Base-by-base conservation (phyloP, 1,140 invertebrate species). In the Drosophila fuyamai region DNA sequence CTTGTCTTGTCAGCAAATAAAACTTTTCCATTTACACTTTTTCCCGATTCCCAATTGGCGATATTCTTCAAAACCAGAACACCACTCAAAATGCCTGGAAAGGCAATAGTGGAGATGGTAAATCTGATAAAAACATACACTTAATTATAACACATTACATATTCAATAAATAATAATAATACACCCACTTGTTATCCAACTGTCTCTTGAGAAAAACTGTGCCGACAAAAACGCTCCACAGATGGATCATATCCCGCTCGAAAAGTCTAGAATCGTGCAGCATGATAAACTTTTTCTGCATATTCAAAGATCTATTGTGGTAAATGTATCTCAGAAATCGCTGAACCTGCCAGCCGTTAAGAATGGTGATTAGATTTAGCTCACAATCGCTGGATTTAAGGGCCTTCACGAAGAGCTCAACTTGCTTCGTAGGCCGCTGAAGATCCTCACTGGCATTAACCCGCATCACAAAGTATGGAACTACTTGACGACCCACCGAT, bases 201-300 rank as follows among this genome's bases (percentile, higher is more conserved):
- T 78, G 46, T 0, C 66, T 58, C 32, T 59, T 73, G 0, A 97
- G 93, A 61, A 97, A 97, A n/a, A 97, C 86, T 0, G 96, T 95
- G 76, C 96, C 96, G 2, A 96, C 94, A 23, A 96, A 95, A 71
- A 95, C 94, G 44, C 95, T 96, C 96, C 96, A 97, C 8, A 97
- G 77, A 76, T 96, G 96, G 76, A 95, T 94, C 66, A 96, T 92
- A n/a, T 95, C 93, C 51, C 94, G 92, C 16, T 93, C 90, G 59
- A 97, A 95, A 0, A 97, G 90, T 36, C 95, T 93, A 41, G 93
- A 90, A 84, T 97, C 96, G 70, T 96, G 93, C 0, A 96, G 90
- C 32, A 96, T 89, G 35, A 97, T 92, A 73, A 95, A 97, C 70
- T 94, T 95, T 8, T 95, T 94, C 90, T 94, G 94, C 0, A 96